Percentiles rank a stretch among this genome's conserved stretches.
phyloP scores from a whole-genome alignment of 2,797 vertebrate species.

The Helarctos malayanus region DNA sequence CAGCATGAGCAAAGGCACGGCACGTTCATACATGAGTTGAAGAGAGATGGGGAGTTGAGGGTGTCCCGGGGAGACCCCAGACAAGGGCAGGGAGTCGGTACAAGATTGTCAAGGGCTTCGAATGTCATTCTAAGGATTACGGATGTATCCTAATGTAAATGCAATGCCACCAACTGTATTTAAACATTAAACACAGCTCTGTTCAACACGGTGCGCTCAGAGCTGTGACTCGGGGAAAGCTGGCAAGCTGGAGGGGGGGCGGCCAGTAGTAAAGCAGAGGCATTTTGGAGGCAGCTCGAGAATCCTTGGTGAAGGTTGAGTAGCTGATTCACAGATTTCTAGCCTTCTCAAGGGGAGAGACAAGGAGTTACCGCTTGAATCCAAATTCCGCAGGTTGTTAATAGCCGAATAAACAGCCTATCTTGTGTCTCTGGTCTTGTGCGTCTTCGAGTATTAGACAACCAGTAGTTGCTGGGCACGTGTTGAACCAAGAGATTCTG shows the following conservation, averaged over 20 bases:
- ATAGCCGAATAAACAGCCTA: not conserved
- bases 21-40: not conserved
- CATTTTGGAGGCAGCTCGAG: not conserved
- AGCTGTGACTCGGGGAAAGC: not conserved
- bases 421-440: not conserved
- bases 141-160: not conserved
- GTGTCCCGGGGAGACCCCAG: not conserved
- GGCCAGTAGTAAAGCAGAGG: no score
- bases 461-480: not conserved
- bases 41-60: not conserved
- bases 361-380: not conserved
- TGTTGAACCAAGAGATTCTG: constrained; percentile 27
- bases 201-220: not conserved
- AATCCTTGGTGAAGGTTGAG: not conserved
- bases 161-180: not conserved
- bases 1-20: not conserved
- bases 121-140: not conserved
- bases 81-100: not conserved
- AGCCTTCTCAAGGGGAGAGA: not conserved
- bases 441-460: not conserved
- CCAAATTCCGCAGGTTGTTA: not conserved
- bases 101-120: not conserved
- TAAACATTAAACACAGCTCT: not conserved
- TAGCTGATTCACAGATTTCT: not conserved
- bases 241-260: no score